Conservation (phyloP, 2,797 vertebrate genomes). For the Valencia hispanica region DNA sequence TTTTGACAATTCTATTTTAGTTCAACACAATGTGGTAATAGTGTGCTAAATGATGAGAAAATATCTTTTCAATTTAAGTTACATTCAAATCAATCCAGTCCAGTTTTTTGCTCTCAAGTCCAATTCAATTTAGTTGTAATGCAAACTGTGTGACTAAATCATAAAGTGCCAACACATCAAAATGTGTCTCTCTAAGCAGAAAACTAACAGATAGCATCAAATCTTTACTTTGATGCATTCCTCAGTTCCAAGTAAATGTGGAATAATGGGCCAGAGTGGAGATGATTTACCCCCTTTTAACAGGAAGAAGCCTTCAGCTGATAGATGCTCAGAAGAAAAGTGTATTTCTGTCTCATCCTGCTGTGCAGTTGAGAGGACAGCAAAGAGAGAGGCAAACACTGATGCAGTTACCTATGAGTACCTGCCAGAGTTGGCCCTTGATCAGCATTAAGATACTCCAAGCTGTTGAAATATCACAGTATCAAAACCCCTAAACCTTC, state of each 20-base stretch:
- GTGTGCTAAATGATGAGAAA: background rate
- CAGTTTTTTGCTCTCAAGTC: background rate
- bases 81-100: background rate
- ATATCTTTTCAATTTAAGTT: background rate
- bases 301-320: background rate
- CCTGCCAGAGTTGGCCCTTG: background rate
- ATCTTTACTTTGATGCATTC: background rate
- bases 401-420: background rate
- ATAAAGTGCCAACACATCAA: too few relatives aligned
- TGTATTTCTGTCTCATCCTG: background rate
- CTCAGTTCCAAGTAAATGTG: background rate
- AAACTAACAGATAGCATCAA: too few relatives aligned
- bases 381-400: background rate
- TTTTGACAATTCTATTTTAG: background rate
- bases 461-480: background rate
- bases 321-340: background rate
- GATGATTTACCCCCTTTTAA: background rate
- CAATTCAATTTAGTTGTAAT: background rate
- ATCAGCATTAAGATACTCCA: background rate
- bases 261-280: background rate
- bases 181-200: too few relatives aligned
- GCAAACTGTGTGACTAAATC: background rate
- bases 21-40: too few relatives aligned
- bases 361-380: background rate
- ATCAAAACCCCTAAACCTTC: background rate